phyloP scores from a whole-genome alignment of 2,888 invertebrate genomes.

The Euplagia quadripunctaria region DNA sequence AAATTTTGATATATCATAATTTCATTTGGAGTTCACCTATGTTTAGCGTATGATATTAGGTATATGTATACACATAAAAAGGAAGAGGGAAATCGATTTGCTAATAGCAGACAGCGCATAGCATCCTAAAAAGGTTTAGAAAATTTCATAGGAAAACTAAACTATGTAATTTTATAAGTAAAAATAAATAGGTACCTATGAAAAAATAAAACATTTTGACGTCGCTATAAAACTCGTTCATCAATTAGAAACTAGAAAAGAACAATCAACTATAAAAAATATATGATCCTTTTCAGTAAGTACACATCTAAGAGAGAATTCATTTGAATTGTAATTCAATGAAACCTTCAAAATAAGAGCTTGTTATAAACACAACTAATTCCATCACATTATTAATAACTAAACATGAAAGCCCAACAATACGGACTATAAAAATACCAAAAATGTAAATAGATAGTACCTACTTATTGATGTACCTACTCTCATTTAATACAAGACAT shows the following conservation, averaged over 20 bases:
- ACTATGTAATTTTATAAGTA: too few species aligned
- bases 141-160: too few species aligned
- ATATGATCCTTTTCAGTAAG: not conserved
- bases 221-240: too few species aligned
- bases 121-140: too few species aligned
- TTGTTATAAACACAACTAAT: not conserved
- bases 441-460: not conserved
- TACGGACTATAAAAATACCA: not conserved
- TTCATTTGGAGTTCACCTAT: not conserved
- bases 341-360: not conserved
- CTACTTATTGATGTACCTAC: not conserved
- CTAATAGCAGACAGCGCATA: not conserved
- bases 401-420: not conserved
- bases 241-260: not conserved
- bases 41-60: too few species aligned
- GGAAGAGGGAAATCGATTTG: not conserved
- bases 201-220: too few species aligned
- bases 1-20: not conserved
- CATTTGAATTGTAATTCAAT: not conserved
- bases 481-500: conserved; percentile 28
- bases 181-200: too few species aligned
- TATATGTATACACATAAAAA: not conserved
- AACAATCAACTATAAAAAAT: too few species aligned
- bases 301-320: not conserved
- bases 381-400: not conserved